Evolutionary conservation across 2,113 vertebrate genomes (phyloP), one percentile per base, ranked within the genome.

Genomic region (Channa maculata): DNA sequence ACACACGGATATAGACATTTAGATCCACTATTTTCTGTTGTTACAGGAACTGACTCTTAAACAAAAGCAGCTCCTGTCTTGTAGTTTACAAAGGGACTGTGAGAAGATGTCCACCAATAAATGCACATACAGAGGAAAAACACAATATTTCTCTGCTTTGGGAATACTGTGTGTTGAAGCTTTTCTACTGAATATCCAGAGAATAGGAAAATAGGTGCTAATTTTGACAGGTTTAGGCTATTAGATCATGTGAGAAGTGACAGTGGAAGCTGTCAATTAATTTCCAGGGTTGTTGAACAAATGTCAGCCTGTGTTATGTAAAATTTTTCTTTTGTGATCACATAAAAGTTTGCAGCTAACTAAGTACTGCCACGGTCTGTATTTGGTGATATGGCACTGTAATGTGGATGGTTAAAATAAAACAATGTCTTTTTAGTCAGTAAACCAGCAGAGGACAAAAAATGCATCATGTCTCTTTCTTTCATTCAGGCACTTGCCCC

Each of bases 251-350:
- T 54, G 24, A 52, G 39, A 80, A 0, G 52, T 71, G 88, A 80
- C 86, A 65, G 78, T 63, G 3, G 36, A 15, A 62, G 52, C 59
- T 8, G 67, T 82, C 60, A 5, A 13, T 65, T 45, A 59, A 12
- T 67, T 24, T 51, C 13, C 71, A 43, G 53, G 10, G 54, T 15
- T 58, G 51, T 73, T 41, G 46, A 69, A 72, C 52, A 59, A 2
- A 33, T 24, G 24, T 24, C 24, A 24, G 24, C 24, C 24, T 24
- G 24, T 24, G 24, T 24, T 24, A 24, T 1, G 1, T 1, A 1
- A 24, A 24, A 24, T 1, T 24, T 1, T 60, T 68, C 38, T 10
- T 6, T 24, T 48, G 11, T 13, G 45, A 15, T 13, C n/a, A 0
- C 39, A 58, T 61, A 24, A 7, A 33, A 5, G 48, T 0, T 60